phyloP scores from a whole-genome alignment of 2,113 vertebrate species.

The Heptranchias perlo region DNA sequence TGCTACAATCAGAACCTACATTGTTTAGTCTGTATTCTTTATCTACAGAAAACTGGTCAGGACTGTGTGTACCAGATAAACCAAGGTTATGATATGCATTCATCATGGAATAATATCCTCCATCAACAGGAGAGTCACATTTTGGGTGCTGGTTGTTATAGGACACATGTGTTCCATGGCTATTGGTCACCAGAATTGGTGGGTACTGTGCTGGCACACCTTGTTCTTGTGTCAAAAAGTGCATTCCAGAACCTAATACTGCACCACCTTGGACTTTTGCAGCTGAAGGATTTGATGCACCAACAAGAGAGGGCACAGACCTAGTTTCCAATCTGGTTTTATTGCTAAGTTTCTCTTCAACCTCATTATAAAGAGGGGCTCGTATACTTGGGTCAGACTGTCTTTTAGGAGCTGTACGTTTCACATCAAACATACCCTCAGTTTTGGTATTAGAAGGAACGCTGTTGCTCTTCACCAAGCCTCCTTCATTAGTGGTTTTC shows the following conservation, averaged over 20 bases:
- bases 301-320: conserved; percentile 71
- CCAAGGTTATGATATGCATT: conserved; percentile 75
- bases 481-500: conserved; percentile 73
- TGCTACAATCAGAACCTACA: conserved; percentile 85
- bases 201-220: conserved; percentile 67
- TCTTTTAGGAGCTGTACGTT: conserved; percentile 74
- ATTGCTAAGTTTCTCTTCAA: conserved; percentile 86
- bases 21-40: conserved; percentile 74
- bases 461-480: conserved; percentile 92
- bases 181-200: conserved; percentile 68
- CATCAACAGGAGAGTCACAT: conserved; percentile 84
- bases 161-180: conserved; percentile 63
- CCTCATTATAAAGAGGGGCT: conserved; percentile 81
- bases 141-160: conserved; percentile 79
- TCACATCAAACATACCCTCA: conserved; percentile 63
- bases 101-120: conserved; percentile 83
- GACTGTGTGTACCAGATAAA: conserved; percentile 72
- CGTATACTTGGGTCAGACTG: conserved; percentile 86
- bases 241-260: conserved; percentile 64
- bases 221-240: conserved; percentile 73
- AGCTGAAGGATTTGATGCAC: conserved; percentile 58
- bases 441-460: conserved; percentile 75
- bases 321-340: conserved; percentile 78
- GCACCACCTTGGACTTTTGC: conserved; percentile 68
- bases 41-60: conserved; percentile 78